A percentile compares a stretch with the other conserved stretches of the same genome.
Conservation (phyloP, 2,113 vertebrate species). For the Acanthisitta chloris region DNA sequence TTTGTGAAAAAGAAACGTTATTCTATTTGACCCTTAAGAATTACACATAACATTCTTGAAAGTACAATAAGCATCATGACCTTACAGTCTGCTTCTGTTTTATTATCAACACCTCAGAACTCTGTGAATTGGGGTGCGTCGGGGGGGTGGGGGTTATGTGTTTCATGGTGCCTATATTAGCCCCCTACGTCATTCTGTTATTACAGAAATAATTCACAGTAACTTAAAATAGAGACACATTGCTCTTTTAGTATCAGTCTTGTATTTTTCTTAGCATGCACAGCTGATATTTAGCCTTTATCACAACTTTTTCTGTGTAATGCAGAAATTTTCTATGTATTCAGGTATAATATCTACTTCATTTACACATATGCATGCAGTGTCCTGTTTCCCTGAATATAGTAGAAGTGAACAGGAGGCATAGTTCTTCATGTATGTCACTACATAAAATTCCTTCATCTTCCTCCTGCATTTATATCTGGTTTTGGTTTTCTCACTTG, state of each 20-base stretch:
- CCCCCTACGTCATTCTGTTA: not conserved
- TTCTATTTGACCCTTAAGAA: not conserved
- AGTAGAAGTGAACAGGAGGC: not conserved
- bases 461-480: not conserved
- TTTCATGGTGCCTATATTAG: not conserved
- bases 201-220: not conserved
- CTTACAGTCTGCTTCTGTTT: not conserved
- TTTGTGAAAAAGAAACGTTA: not conserved
- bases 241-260: not conserved
- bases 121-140: not conserved
- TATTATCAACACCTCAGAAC: not conserved
- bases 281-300: not conserved
- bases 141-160: not conserved
- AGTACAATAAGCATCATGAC: not conserved
- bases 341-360: not conserved
- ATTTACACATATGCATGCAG: not conserved
- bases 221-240: not conserved
- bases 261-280: accelerated
- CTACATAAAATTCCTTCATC: not conserved
- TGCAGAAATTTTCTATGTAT: not conserved
- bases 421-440: not conserved
- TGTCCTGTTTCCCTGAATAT: not conserved
- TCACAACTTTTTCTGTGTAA: not conserved
- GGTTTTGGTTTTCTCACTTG: not conserved
- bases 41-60: not conserved